Evolutionary conservation across 2,888 invertebrate species (phyloP).

Genomic region (Pollenia angustigena): DNA sequence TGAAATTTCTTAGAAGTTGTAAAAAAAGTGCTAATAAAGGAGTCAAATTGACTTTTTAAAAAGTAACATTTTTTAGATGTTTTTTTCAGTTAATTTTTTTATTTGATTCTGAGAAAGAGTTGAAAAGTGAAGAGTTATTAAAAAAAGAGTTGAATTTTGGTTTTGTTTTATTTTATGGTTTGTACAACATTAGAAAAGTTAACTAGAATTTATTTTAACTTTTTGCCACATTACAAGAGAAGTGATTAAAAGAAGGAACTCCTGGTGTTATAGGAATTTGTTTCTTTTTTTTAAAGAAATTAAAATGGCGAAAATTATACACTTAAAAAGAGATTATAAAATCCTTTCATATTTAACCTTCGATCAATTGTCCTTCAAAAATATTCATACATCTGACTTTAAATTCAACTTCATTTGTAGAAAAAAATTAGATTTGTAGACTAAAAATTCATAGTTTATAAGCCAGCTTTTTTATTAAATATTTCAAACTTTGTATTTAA

Average conservation of each 20-base stretch:
- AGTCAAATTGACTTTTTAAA: conserved; percentile 49
- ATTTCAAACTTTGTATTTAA: too few species aligned
- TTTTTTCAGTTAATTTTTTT: conserved; percentile 23
- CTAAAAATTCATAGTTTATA: too few species aligned
- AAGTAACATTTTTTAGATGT: conserved; percentile 48
- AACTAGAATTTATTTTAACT: conserved; percentile 46
- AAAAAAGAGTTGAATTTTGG: background rate
- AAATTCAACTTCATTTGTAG: too few species aligned
- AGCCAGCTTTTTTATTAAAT: too few species aligned
- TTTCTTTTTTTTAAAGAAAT: background rate
- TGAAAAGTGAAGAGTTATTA: background rate
- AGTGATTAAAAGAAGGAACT: background rate
- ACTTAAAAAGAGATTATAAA: too few species aligned
- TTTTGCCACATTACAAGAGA: conserved; percentile 55
- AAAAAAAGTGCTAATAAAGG: conserved; percentile 35
- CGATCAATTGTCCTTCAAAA: too few species aligned
- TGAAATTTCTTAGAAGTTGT: background rate
- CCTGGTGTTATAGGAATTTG: conserved; percentile 27
- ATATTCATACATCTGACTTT: too few species aligned
- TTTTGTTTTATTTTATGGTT: conserved; percentile 6
- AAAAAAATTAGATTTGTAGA: too few species aligned
- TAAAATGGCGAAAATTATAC: background rate
- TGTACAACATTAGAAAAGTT: conserved; percentile 27
- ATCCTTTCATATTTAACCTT: too few species aligned
- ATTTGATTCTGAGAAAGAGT: conserved; percentile 22